A percentile compares a stretch with the other conserved stretches of the same genome.
Evolutionary conservation across 2,797 vertebrate species (phyloP).

Genomic region (Uromys caudimaculatus): DNA sequence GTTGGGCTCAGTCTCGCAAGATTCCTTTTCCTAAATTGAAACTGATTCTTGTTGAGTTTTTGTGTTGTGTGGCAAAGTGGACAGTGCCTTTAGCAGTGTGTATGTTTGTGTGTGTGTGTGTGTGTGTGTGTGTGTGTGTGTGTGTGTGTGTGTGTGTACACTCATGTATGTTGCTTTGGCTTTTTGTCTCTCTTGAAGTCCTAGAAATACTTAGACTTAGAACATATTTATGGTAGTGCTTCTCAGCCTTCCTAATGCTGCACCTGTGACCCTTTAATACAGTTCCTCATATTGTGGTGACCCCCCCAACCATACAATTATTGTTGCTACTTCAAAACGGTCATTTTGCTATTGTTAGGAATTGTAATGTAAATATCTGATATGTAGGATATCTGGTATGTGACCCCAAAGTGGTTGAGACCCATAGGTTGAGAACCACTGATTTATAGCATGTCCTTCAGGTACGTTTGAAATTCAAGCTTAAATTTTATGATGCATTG

Average conservation of each 20-base stretch:
- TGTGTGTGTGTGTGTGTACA: neutral
- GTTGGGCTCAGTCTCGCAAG: neutral
- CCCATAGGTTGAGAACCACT: neutral
- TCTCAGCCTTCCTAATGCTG: neutral
- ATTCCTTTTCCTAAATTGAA: neutral
- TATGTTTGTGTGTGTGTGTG: neutral
- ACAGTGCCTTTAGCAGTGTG: neutral
- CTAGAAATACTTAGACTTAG: neutral
- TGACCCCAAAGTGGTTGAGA: no score
- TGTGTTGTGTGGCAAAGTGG: neutral
- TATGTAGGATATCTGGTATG: neutral
- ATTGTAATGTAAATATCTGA: neutral
- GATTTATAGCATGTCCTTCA: neutral
- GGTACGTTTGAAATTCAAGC: neutral
- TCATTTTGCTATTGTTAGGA: neutral
- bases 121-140: neutral
- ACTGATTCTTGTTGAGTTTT: neutral
- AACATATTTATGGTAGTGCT: neutral
- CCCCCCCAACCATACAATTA: neutral
- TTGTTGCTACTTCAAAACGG: neutral
- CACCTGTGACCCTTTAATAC: neutral
- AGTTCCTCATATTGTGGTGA: neutral
- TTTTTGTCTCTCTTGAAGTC: constrained; percentile 41
- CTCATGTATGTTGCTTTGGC: neutral
- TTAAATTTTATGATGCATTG: neutral